Evolutionary conservation across 2,113 vertebrate species (phyloP), one percentile per base, ranked within the genome.

Genomic region (Istiophorus platypterus): DNA sequence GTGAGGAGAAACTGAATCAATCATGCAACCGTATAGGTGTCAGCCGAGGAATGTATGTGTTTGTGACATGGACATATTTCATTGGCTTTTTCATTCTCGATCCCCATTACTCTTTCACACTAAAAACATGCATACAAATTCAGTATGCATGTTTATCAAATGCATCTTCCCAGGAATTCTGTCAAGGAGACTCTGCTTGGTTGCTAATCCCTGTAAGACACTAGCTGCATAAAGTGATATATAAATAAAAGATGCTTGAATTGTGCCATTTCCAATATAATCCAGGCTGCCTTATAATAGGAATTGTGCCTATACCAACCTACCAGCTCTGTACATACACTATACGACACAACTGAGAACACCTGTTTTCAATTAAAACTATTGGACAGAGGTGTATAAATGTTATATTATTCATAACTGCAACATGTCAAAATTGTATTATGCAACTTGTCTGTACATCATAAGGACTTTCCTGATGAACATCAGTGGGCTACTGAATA

Each of bases 111-210:
- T 56, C 61, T 31, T 57, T 74, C 20, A 54, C n/a, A 68, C 51
- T 73, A 2, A 27, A 54, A 42, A 68, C 41, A n/a, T 51, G 49
- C 76, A 56, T 72, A 45, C 59, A 65, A 71, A 79, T 64, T 59
- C 27, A 26, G 8, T 5, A 18, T 64, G 45, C 24, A 61, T 59
- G 56, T 72, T 66, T 81, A 77, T 69, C 62, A 15, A 66, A 65
- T 26, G 41, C 59, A 76, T 71, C 34, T 34, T 18, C 17, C 52
- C 17, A 52, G 63, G 14, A 57, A 74, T 66, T 34, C 31, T 52
- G 58, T 59, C 54, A 80, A 41, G 18, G 8, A 39, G 58, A 68
- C n/a, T 11, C 59, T 31, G 76, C 68, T 67, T 24, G 13, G 52
- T 31, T 26, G 66, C 24, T 72, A 61, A 82, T 71, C 13, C 8